These are phyloP conservation scores for Ceratina australensis DNA, from an alignment of 1,140 invertebrate species.

Conservation along the genomic window DNA sequence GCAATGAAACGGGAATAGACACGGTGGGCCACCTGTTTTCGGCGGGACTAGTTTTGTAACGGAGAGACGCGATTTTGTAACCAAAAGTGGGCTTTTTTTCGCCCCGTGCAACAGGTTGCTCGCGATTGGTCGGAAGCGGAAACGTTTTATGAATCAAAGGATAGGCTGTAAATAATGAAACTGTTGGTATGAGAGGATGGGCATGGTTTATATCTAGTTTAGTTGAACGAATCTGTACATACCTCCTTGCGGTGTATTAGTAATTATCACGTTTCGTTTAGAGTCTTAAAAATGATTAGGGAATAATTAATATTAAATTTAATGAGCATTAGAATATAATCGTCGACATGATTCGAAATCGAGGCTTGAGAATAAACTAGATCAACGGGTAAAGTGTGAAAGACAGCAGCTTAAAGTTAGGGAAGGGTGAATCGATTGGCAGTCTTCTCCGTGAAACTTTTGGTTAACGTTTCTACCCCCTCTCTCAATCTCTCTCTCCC, in stretches of 20 bases:
- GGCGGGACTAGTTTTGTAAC: background rate
- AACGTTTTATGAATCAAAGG: slow-evolving; percentile 3
- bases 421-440: slow-evolving; percentile 9
- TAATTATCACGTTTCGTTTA: too few species aligned
- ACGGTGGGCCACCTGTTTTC: background rate
- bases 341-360: background rate
- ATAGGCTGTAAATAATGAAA: slow-evolving; percentile 27
- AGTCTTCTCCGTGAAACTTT: background rate
- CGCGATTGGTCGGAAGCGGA: slow-evolving; percentile 18
- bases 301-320: too few species aligned
- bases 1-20: too few species aligned
- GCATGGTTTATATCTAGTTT: too few species aligned
- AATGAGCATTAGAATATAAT: background rate
- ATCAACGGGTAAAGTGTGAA: slow-evolving; percentile 13
- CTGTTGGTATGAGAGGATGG: slow-evolving; percentile 10
- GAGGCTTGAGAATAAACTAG: background rate
- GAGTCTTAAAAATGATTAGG: too few species aligned
- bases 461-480: background rate
- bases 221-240: too few species aligned
- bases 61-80: slow-evolving; percentile 15
- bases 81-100: background rate
- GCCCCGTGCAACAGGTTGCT: slow-evolving; percentile 20
- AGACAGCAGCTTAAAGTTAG: slow-evolving; percentile 28
- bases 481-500: too few species aligned
- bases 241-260: too few species aligned